Evolutionary conservation across 1,140 invertebrate species (phyloP).

Genomic region (Batillaria attramentaria): DNA sequence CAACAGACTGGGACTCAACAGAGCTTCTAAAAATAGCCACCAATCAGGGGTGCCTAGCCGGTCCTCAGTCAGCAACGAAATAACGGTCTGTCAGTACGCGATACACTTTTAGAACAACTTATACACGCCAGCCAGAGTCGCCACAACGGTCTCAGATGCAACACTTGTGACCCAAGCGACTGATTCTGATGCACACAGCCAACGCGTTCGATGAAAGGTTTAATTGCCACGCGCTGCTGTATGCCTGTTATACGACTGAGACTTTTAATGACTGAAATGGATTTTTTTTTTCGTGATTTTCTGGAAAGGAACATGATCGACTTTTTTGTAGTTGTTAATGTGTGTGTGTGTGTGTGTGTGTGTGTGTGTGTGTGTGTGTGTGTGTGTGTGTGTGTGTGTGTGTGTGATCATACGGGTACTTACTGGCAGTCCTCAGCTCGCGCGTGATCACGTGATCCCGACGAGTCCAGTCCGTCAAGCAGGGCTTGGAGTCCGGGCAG

Average conservation of each 20-base stretch:
- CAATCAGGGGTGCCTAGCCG: too few species aligned
- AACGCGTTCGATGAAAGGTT: too few species aligned
- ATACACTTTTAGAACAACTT: too few species aligned
- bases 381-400: background rate
- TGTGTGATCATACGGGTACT: background rate
- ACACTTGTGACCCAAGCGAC: too few species aligned
- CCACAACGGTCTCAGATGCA: too few species aligned
- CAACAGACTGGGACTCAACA: too few species aligned
- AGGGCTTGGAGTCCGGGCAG: background rate
- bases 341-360: background rate
- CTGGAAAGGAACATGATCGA: background rate
- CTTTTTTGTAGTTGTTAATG: background rate
- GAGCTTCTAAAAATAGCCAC: too few species aligned
- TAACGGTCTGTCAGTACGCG: too few species aligned
- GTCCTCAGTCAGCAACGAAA: too few species aligned
- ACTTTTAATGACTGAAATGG: background rate
- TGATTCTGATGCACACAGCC: too few species aligned
- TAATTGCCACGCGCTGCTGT: too few species aligned
- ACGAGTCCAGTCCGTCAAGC: constrained; percentile 3
- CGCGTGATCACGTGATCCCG: background rate
- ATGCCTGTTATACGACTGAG: background rate
- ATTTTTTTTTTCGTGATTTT: background rate
- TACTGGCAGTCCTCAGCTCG: background rate
- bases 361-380: background rate
- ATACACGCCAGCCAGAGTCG: too few species aligned